Evolutionary conservation across 2,888 invertebrate species (phyloP).

Genomic region (Chaitophorus viminalis): DNA sequence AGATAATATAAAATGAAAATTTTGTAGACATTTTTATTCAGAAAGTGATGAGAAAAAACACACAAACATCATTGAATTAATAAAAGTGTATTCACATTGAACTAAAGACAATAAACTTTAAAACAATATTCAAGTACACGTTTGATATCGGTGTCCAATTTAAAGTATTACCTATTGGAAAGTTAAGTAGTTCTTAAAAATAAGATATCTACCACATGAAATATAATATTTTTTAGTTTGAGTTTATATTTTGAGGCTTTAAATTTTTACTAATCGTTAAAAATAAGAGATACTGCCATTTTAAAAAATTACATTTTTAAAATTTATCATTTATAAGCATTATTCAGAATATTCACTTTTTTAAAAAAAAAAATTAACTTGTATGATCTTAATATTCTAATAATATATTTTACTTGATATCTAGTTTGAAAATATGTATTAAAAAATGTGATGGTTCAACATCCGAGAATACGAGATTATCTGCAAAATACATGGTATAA

Average conservation of each 20-base stretch:
- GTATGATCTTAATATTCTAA: too few species aligned
- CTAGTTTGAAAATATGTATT: too few species aligned
- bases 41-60: not conserved
- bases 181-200: not conserved
- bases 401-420: too few species aligned
- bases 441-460: too few species aligned
- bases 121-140: conserved; percentile 12
- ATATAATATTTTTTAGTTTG: not conserved
- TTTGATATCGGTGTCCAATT: conserved; percentile 21
- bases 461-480: too few species aligned
- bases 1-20: not conserved
- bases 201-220: not conserved
- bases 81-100: conserved; percentile 24
- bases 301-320: too few species aligned
- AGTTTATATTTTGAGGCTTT: not conserved
- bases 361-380: too few species aligned
- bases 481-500: too few species aligned
- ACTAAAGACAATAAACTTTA: not conserved
- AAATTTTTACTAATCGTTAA: not conserved
- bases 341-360: too few species aligned
- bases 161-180: not conserved
- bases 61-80: not conserved
- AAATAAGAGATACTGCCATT: not conserved
- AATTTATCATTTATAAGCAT: too few species aligned
- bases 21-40: not conserved